Conservation (phyloP, 1,140 invertebrate species). For the Radopholus similis region DNA sequence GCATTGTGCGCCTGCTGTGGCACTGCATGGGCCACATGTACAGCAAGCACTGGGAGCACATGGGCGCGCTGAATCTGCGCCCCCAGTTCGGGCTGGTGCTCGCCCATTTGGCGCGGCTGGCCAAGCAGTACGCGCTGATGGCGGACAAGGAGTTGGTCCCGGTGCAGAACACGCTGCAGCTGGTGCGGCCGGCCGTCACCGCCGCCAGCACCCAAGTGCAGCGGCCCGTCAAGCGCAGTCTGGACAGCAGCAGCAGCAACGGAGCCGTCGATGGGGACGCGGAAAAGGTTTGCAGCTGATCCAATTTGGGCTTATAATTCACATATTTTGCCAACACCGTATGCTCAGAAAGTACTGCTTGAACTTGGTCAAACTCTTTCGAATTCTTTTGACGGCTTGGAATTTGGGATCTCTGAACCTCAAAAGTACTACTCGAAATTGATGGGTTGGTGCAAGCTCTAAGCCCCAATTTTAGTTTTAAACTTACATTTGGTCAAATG, state of each 20-base stretch:
- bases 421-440: too few relatives aligned
- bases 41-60: conserved; percentile 54
- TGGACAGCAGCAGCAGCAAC: background rate
- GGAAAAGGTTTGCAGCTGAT: too few relatives aligned
- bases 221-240: background rate
- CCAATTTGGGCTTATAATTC: too few relatives aligned
- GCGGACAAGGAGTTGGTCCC: conserved; percentile 49
- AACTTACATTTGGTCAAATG: too few relatives aligned
- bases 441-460: too few relatives aligned
- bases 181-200: conserved; percentile 35
- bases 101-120: conserved; percentile 42
- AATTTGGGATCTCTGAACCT: too few relatives aligned
- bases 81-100: conserved; percentile 53
- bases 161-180: conserved; percentile 38
- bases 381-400: too few relatives aligned
- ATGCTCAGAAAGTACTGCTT: too few relatives aligned
- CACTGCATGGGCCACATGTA: conserved; percentile 57
- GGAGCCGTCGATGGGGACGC: too few relatives aligned
- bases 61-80: conserved; percentile 45
- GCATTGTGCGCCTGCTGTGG: conserved; percentile 47
- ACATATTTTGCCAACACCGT: too few relatives aligned
- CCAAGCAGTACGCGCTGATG: conserved; percentile 39
- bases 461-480: too few relatives aligned
- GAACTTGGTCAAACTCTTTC: too few relatives aligned
- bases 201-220: background rate